Evolutionary conservation across 2,888 invertebrate genomes (phyloP).

Genomic region (Pomacea canaliculata): DNA sequence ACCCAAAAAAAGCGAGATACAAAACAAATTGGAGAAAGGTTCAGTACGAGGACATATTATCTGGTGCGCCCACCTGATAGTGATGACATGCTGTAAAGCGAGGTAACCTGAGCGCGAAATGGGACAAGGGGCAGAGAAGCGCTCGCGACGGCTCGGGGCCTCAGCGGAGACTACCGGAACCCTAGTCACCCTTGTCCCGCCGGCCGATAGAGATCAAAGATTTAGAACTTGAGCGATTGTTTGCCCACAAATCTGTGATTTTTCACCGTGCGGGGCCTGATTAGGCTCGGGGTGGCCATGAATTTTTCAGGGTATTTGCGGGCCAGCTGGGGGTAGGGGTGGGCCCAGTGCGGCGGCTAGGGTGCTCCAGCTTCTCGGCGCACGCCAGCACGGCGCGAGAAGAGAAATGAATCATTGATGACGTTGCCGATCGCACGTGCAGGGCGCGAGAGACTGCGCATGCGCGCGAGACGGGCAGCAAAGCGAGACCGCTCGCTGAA

Average conservation of each 20-base stretch:
- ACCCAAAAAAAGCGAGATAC: no score
- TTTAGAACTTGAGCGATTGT: constrained; percentile 12
- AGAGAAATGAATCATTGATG: constrained; percentile 1
- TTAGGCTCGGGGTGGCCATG: constrained; percentile 3
- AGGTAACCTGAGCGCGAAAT: no score
- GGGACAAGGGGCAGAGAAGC: no score
- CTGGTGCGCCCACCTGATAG: no score
- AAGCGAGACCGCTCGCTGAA: constrained; percentile 5
- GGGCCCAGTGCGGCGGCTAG: background rate
- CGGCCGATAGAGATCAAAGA: constrained; percentile 12
- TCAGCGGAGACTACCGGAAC: no score
- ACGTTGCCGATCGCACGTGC: constrained; percentile 1
- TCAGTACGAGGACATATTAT: no score
- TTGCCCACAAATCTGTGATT: constrained; percentile 14
- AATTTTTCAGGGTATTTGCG: constrained; percentile 9
- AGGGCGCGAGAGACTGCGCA: background rate
- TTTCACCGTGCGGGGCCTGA: constrained; percentile 13
- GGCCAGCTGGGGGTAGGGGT: background rate
- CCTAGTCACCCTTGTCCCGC: no score
- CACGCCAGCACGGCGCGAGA: background rate
- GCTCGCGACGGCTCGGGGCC: no score
- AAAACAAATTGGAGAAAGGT: no score
- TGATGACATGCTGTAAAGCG: no score
- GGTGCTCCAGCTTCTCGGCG: background rate
- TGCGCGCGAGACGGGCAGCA: background rate